phyloP scores from a whole-genome alignment of 2,888 invertebrate genomes.

The Campaea margaritaria region DNA sequence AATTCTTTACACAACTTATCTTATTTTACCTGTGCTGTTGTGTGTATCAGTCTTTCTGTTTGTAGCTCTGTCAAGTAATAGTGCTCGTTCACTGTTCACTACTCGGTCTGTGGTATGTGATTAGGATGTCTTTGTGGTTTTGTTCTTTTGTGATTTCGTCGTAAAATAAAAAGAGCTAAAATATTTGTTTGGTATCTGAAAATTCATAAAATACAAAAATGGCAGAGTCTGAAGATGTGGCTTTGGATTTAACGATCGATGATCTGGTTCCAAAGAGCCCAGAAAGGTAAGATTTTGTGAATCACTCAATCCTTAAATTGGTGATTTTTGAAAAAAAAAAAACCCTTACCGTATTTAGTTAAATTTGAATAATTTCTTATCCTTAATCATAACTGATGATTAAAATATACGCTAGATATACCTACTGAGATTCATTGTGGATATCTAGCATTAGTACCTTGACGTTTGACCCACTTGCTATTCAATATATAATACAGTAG shows the following conservation, averaged over 20 bases:
- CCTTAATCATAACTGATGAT: not conserved
- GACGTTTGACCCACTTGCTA: constrained; percentile 73
- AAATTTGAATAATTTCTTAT: not conserved
- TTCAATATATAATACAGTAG: constrained; percentile 40
- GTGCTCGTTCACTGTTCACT: no score
- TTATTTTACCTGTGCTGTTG: no score
- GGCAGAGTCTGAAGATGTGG: constrained; percentile 78
- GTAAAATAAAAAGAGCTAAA: constrained; percentile 65
- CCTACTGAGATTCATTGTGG: constrained; percentile 6
- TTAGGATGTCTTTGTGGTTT: constrained; percentile 6
- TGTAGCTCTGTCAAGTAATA: no score
- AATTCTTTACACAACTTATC: no score
- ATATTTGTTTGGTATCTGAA: constrained; percentile 47
- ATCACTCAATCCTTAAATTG: no score
- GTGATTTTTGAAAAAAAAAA: constrained; percentile 16
- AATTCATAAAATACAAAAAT: constrained; percentile 58
- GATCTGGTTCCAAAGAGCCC: constrained; percentile 82
- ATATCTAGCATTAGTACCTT: constrained; percentile 52
- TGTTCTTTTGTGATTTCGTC: constrained; percentile 70
- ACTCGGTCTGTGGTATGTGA: not conserved
- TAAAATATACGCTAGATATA: not conserved
- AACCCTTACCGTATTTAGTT: no score
- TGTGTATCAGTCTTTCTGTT: no score
- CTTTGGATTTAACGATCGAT: constrained; percentile 78
- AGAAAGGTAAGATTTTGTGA: constrained; percentile 66